Conservation (phyloP, 2,797 vertebrate genomes). For the Mergus octosetaceus region DNA sequence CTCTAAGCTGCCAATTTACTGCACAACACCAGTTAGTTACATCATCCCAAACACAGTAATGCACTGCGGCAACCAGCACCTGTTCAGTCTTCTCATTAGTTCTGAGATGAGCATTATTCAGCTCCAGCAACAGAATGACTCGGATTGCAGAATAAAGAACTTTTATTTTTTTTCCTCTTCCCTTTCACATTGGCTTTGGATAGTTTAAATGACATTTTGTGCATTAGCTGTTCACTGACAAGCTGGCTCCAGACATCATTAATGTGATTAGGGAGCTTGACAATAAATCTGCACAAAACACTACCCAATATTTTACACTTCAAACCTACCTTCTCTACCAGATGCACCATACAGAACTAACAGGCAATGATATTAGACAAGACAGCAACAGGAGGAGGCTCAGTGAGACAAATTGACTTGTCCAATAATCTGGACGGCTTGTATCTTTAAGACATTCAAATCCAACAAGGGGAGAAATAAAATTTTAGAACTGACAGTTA, state of each 20-base stretch:
- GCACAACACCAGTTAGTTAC: neutral
- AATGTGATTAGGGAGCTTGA: neutral
- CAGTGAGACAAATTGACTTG: constrained; percentile 1
- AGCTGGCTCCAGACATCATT: constrained; percentile 13
- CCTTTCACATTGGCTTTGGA: neutral
- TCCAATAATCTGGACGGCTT: neutral
- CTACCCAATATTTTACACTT: neutral
- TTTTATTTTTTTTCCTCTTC: neutral
- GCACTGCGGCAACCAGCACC: neutral
- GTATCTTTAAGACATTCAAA: neutral
- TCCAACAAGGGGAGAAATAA: neutral
- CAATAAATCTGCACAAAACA: neutral
- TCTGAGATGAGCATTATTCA: neutral
- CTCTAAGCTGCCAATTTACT: neutral
- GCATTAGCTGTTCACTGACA: neutral
- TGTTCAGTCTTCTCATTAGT: neutral
- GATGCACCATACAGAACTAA: constrained; percentile 31
- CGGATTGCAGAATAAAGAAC: neutral
- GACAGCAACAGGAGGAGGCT: constrained; percentile 45
- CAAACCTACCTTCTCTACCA: constrained; percentile 23
- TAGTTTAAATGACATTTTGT: neutral
- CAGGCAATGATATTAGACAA: constrained; percentile 27
- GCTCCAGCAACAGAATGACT: neutral
- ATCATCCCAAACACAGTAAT: neutral
- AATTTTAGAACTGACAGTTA: neutral